Base-by-base conservation (phyloP, 2,888 invertebrate species). In the Platynereis dumerilii region DNA sequence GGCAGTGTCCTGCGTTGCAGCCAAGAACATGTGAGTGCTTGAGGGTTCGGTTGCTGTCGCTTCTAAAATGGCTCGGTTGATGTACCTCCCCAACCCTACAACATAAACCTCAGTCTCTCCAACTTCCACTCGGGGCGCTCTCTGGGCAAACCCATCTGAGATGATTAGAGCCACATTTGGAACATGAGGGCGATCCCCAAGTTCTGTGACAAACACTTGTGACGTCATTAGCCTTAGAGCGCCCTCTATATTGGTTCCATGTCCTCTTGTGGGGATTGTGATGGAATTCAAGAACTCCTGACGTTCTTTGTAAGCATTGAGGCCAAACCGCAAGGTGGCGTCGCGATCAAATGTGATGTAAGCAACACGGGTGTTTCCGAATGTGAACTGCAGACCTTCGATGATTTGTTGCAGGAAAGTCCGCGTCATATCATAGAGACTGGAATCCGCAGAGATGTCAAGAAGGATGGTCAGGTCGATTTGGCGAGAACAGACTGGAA, bases 391-490 rank as follows among this genome's bases (percentile, higher is more conserved):
- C 15, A 62, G 45, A 17, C 62, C 57, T 10, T n/a, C 45, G 26
- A 62, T 44, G 27, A 57, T 56, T 5, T n/a, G 44, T 5, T 52
- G 44, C 7, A 62, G 44, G 45, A 56, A 62, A 10, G 20, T n/a
- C 44, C 39, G 55, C 7, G 28, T 26, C 3, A 29, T 34, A 42
- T 39, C 48, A 54, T 57, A 39, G 27, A 56, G 55, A n/a, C 15
- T 7, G 24, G 24, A n/a, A 27, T 57, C 57, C 1, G 22, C 45
- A 1, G 62, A 62, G 20, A 62, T 42, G 28, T 62, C 62, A 1
- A 62, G 44, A 26, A 62, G 28, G n/a, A 62, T 20, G 28, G 62
- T 56, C 27, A 62, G 27, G 29, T 62, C 62, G 20, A 62, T 22
- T 27, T 57, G 57, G 10, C 57, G 26, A 10, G 56, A 44, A 22